These are phyloP conservation scores for Aromia moschata DNA, from an alignment of 2,888 invertebrate genomes.

Conservation along the genomic window DNA sequence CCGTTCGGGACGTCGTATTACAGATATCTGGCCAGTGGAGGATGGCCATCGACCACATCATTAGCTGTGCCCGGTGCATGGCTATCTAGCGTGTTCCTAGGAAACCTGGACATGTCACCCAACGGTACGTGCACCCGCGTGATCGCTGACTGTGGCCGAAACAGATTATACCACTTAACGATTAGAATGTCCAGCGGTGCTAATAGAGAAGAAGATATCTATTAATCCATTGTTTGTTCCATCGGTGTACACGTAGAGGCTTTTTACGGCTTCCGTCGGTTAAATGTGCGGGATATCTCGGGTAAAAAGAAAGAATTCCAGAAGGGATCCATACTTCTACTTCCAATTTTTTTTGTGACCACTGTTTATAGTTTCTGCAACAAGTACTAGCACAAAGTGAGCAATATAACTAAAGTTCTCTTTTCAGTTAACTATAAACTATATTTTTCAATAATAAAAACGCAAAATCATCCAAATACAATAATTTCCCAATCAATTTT, in stretches of 20 bases:
- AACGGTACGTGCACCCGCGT: constrained; percentile 33
- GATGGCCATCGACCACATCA: constrained; percentile 48
- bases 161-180: constrained; percentile 1
- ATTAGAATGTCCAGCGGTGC: neutral
- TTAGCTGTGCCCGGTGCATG: constrained; percentile 36
- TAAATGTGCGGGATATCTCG: no score
- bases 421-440: no score
- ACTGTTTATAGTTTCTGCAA: no score
- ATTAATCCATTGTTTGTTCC: neutral
- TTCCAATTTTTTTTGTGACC: no score
- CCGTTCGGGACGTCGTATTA: constrained; percentile 38
- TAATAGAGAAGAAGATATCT: neutral
- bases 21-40: constrained; percentile 50
- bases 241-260: neutral
- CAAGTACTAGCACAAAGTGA: no score
- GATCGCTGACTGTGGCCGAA: constrained; percentile 9
- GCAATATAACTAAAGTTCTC: no score
- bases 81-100: constrained; percentile 29
- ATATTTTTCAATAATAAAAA: no score
- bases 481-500: no score
- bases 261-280: no score
- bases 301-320: no score
- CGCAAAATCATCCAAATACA: no score
- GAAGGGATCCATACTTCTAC: no score
- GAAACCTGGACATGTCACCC: constrained; percentile 27